phyloP scores from a whole-genome alignment of 37 sponge, comb jelly and placozoan species.

The Mnemiopsis leidyi region DNA sequence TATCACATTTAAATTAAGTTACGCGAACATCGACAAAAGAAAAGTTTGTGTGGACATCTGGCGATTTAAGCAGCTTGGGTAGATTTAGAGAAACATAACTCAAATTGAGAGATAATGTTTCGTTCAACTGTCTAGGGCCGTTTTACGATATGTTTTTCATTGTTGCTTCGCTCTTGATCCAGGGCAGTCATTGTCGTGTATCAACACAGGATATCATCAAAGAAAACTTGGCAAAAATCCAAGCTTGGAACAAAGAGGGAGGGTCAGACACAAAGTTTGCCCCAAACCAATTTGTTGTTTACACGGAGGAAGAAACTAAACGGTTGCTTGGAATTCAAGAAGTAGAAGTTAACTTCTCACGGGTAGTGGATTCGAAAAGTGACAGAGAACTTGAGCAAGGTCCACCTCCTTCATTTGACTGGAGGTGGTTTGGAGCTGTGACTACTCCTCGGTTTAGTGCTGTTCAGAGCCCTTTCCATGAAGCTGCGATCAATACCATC shows the following conservation, averaged over 20 bases:
- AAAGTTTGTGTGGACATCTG: neutral
- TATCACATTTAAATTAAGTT: neutral
- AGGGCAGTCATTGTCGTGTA: neutral
- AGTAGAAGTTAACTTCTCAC: neutral
- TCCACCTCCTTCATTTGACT: neutral
- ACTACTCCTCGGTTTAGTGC: neutral
- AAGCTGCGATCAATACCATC: neutral
- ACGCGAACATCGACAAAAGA: neutral
- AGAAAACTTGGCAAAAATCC: neutral
- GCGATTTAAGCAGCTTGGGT: too few relatives aligned
- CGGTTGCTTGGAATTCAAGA: neutral
- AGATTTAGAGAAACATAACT: too few relatives aligned
- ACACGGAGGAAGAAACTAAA: neutral
- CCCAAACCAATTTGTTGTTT: neutral
- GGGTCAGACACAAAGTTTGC: neutral
- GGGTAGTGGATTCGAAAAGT: neutral
- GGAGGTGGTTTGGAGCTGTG: slow-evolving; percentile 33
- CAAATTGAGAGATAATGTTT: too few relatives aligned
- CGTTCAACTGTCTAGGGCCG: too few relatives aligned
- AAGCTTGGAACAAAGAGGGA: neutral
- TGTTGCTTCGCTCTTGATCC: neutral
- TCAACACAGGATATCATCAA: neutral
- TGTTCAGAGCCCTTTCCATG: neutral
- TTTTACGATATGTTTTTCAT: too few relatives aligned
- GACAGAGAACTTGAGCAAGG: neutral